These are phyloP conservation scores for Muscicapa adusta DNA, from an alignment of 2,113 vertebrate genomes.

Conservation along the genomic window DNA sequence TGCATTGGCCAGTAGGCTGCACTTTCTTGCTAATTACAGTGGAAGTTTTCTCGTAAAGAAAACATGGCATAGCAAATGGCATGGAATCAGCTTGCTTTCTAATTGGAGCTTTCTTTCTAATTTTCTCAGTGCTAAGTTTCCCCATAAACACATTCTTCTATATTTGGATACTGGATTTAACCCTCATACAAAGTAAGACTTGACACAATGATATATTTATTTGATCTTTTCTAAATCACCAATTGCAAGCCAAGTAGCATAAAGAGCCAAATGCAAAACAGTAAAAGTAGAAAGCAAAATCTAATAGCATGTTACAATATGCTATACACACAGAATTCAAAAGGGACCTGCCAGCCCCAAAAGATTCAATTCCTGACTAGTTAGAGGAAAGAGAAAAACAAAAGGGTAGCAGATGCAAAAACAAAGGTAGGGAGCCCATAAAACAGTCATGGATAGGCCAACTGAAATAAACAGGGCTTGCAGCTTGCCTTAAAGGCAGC, in stretches of 20 bases:
- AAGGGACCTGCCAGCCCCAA: slow-evolving; percentile 48
- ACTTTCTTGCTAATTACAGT: slow-evolving; percentile 50
- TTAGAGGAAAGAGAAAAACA: slow-evolving; percentile 59
- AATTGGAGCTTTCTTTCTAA: slow-evolving; percentile 24
- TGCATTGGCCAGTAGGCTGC: neutral
- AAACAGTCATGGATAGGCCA: slow-evolving; percentile 70
- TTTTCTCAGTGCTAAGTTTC: slow-evolving; percentile 16
- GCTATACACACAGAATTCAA: slow-evolving; percentile 45
- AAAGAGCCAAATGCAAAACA: slow-evolving; percentile 47
- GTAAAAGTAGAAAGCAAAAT: slow-evolving; percentile 46
- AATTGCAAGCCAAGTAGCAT: slow-evolving; percentile 31
- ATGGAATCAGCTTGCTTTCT: slow-evolving; percentile 37
- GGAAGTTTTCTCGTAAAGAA: slow-evolving; percentile 46
- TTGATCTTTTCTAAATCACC: slow-evolving; percentile 52
- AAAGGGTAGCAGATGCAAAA: slow-evolving; percentile 73
- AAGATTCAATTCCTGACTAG: slow-evolving; percentile 62
- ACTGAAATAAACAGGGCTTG: slow-evolving; percentile 68
- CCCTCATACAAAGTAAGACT: slow-evolving; percentile 39
- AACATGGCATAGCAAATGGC: slow-evolving; percentile 35
- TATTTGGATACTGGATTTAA: slow-evolving; percentile 34
- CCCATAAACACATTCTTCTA: slow-evolving; percentile 43
- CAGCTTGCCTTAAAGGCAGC: slow-evolving; percentile 68
- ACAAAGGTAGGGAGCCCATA: slow-evolving; percentile 70
- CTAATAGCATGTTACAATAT: slow-evolving; percentile 59
- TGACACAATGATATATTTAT: slow-evolving; percentile 54